These are phyloP conservation scores for Laticauda laticaudata DNA, from an alignment of 2,113 vertebrate genomes.

Conservation along the genomic window DNA sequence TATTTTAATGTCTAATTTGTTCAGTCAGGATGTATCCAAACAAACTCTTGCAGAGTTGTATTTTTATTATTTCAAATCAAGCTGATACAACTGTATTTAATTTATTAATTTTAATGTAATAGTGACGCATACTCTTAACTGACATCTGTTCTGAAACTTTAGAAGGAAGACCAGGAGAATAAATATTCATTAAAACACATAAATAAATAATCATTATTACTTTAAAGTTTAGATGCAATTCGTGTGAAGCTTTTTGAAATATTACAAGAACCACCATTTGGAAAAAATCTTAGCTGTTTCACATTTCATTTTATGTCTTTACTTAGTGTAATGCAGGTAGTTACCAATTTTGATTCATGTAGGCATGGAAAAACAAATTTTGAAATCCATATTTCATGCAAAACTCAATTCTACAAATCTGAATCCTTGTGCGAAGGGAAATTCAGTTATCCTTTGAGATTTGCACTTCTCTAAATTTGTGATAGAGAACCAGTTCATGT, in stretches of 20 bases:
- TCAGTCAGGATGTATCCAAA: neutral
- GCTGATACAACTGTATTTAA: neutral
- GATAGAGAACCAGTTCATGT: neutral
- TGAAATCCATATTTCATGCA: neutral
- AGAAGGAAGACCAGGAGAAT: neutral
- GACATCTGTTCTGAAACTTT: neutral
- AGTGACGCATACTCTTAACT: neutral
- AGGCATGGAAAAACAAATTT: neutral
- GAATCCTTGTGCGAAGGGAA: neutral
- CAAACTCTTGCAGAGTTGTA: neutral
- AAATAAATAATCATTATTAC: neutral
- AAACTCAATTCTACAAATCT: neutral
- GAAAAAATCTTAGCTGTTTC: neutral
- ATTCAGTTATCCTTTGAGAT: neutral
- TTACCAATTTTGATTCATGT: neutral
- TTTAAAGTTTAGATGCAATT: neutral
- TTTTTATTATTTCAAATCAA: neutral
- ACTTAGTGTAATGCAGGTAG: neutral
- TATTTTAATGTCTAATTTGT: neutral
- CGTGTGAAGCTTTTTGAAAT: neutral
- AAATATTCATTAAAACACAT: conserved; percentile 10
- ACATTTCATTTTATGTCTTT: neutral
- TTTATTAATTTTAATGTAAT: conserved; percentile 1
- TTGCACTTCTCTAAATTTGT: neutral
- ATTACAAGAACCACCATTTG: neutral